phyloP scores from a whole-genome alignment of 1,140 invertebrate genomes.

The Aphelenchoides avenae region DNA sequence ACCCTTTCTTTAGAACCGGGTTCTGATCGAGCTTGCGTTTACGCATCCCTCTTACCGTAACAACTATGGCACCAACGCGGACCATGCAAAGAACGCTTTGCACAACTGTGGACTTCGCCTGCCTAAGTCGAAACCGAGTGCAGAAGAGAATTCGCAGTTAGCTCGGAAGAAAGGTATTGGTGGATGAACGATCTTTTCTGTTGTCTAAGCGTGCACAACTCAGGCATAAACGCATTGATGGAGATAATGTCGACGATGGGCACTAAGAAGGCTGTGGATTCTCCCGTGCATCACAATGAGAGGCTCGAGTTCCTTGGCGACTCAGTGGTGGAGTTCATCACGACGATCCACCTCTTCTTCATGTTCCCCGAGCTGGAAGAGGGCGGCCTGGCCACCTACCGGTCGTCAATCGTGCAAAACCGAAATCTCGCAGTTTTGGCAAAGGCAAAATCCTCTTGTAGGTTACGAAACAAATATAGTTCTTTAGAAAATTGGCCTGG shows the following conservation, averaged over 20 bases:
- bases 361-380: conserved; percentile 95
- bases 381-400: conserved; percentile 90
- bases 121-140: conserved; percentile 12
- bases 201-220: too few species aligned
- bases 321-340: conserved; percentile 91
- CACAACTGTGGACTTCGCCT: conserved; percentile 79
- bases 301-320: conserved; percentile 94
- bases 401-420: conserved; percentile 94
- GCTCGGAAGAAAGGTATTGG: too few species aligned
- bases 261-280: conserved; percentile 17
- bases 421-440: conserved; percentile 94
- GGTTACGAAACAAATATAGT: conserved; percentile 11
- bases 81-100: conserved; percentile 77
- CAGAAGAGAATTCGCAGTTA: too few species aligned
- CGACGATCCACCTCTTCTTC: conserved; percentile 83
- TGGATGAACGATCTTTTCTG: too few species aligned
- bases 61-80: conserved; percentile 64
- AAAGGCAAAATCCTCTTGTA: conserved; percentile 66
- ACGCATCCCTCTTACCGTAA: conserved; percentile 87
- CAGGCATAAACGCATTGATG: conserved; percentile 93
- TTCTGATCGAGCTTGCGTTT: conserved; percentile 79
- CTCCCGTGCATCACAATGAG: conserved; percentile 45
- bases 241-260: conserved; percentile 79
- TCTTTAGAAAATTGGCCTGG: conserved; percentile 18
- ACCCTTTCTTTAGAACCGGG: conserved; percentile 83